A percentile compares a stretch with the other conserved stretches of the same genome.
Evolutionary conservation across 1,140 invertebrate species (phyloP).

Genomic region (Liolophura sinensis): DNA sequence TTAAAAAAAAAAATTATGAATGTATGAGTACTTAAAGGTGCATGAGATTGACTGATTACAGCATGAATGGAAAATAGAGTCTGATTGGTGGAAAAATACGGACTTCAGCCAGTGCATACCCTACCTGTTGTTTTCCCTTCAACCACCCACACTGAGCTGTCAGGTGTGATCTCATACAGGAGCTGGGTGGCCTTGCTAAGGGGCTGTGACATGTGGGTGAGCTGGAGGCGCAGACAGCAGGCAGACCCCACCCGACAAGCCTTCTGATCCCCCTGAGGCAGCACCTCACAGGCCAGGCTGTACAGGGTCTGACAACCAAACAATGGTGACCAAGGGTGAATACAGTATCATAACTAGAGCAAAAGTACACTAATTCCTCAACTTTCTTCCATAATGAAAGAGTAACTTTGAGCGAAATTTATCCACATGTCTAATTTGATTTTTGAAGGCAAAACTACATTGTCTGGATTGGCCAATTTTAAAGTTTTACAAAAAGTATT

Average conservation of each 20-base stretch:
- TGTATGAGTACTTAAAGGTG: too few species aligned
- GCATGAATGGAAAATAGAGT: too few species aligned
- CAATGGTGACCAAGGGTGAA: slow-evolving; percentile 11
- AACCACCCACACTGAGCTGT: slow-evolving; percentile 90
- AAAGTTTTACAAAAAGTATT: neutral
- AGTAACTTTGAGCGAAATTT: too few species aligned
- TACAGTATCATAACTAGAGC: neutral
- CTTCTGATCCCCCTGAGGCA: slow-evolving; percentile 79
- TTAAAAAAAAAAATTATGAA: too few species aligned
- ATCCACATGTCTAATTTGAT: too few species aligned
- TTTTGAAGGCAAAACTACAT: too few species aligned
- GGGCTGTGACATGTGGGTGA: slow-evolving; percentile 62
- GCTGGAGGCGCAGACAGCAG: slow-evolving; percentile 80
- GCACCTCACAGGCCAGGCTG: slow-evolving; percentile 77
- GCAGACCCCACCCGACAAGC: slow-evolving; percentile 86
- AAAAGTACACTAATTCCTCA: slow-evolving; percentile 2
- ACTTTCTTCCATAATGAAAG: too few species aligned
- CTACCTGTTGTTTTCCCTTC: slow-evolving; percentile 77
- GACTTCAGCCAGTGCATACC: neutral
- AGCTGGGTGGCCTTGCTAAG: slow-evolving; percentile 62
- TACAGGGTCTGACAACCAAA: slow-evolving; percentile 74
- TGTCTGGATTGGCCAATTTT: too few species aligned
- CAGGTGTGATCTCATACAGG: slow-evolving; percentile 91
- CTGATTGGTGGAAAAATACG: too few species aligned
- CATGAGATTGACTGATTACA: too few species aligned